These are phyloP conservation scores for Rhizoglyphus robini DNA, from an alignment of 1,140 invertebrate genomes.

Conservation along the genomic window DNA sequence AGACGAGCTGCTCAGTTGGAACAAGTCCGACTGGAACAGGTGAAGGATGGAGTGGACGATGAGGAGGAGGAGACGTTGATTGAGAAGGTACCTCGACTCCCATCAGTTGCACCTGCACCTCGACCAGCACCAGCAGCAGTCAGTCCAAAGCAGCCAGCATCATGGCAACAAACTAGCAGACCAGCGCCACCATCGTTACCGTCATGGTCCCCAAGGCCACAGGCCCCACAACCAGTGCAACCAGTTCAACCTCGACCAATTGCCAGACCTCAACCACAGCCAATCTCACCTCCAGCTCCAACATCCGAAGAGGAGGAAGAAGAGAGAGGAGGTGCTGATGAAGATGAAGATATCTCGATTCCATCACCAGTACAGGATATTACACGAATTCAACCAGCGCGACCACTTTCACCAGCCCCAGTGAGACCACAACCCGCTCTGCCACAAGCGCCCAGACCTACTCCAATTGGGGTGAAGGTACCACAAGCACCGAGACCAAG, in stretches of 20 bases:
- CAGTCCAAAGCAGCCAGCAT: background rate
- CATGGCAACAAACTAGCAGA: background rate
- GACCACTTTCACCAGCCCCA: background rate
- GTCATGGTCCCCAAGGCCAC: background rate
- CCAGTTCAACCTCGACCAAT: too few relatives aligned
- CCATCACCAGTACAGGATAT: background rate
- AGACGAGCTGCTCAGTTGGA: background rate
- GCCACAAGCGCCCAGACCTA: slow-evolving; percentile 16
- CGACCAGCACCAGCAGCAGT: background rate
- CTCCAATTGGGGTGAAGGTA: background rate
- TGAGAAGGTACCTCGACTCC: background rate
- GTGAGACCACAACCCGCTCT: background rate
- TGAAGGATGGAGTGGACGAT: background rate
- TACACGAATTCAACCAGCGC: background rate
- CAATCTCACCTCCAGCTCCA: too few relatives aligned
- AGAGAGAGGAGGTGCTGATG: background rate
- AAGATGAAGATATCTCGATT: background rate
- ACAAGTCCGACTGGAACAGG: background rate
- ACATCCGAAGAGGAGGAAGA: background rate
- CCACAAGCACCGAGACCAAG: background rate
- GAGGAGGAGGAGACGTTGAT: background rate
- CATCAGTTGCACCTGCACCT: background rate
- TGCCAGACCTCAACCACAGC: too few relatives aligned
- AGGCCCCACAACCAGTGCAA: background rate
- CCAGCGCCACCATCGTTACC: background rate